Conservation (phyloP, 1,140 invertebrate genomes). For the Drosophila busckii region DNA sequence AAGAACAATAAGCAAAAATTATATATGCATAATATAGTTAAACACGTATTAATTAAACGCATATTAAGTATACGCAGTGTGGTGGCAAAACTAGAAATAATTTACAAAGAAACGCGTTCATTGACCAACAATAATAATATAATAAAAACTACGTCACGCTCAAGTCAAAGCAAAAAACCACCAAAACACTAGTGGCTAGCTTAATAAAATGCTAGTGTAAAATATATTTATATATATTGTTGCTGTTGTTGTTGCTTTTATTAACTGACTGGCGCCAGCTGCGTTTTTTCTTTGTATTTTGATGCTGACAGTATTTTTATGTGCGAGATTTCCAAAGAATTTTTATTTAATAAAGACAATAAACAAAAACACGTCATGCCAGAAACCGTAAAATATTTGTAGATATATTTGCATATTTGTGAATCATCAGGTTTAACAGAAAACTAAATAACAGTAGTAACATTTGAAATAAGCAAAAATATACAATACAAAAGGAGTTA, state of each 20-base stretch:
- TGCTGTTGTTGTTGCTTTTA: constrained; percentile 24
- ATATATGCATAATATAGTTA: constrained; percentile 37
- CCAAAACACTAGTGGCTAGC: constrained; percentile 17
- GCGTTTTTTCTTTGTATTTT: constrained; percentile 42
- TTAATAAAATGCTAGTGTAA: background rate
- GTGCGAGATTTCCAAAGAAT: constrained; percentile 62
- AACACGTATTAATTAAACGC: constrained; percentile 16
- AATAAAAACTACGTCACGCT: constrained; percentile 38
- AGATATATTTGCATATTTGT: constrained; percentile 29
- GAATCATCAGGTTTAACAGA: constrained; percentile 33
- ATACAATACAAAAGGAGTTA: background rate
- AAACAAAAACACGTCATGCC: constrained; percentile 17
- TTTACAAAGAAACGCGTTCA: constrained; percentile 60
- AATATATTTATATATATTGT: constrained; percentile 7
- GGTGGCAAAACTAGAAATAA: constrained; percentile 36
- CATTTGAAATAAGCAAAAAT: too few relatives aligned
- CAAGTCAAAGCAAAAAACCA: constrained; percentile 27
- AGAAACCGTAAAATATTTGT: constrained; percentile 17
- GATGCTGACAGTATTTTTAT: constrained; percentile 29
- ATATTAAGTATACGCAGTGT: constrained; percentile 21
- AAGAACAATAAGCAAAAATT: constrained; percentile 9
- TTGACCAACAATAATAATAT: constrained; percentile 49
- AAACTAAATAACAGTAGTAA: too few relatives aligned
- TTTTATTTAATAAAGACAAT: constrained; percentile 6
- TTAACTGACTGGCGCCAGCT: constrained; percentile 29